Conservation (phyloP, 2,888 invertebrate genomes). For the Teleiodes luculella region DNA sequence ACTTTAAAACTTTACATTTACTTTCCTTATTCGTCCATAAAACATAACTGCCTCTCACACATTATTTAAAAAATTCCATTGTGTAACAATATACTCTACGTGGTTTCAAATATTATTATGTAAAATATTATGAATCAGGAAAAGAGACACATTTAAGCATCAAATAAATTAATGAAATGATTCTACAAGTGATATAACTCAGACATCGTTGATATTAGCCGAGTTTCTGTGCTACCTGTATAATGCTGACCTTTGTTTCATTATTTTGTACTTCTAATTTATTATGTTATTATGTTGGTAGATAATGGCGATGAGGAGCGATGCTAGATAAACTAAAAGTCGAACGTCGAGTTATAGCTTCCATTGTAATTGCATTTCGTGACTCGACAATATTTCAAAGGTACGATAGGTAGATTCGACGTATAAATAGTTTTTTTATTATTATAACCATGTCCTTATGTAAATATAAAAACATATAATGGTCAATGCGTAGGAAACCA, state of each 20-base stretch:
- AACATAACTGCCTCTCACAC: too few species aligned
- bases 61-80: too few species aligned
- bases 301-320: slow-evolving; percentile 34
- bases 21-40: background rate
- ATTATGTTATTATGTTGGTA: slow-evolving; percentile 15
- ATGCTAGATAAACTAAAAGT: slow-evolving; percentile 33
- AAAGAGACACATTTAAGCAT: too few species aligned
- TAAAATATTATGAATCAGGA: too few species aligned
- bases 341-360: background rate
- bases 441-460: too few species aligned
- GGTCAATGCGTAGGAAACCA: too few species aligned
- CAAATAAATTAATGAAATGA: too few species aligned
- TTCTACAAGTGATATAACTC: too few species aligned
- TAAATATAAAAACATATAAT: too few species aligned
- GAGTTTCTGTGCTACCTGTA: background rate
- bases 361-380: slow-evolving; percentile 46
- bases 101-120: too few species aligned
- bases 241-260: background rate
- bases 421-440: too few species aligned
- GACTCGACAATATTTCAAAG: slow-evolving; percentile 43
- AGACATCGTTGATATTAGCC: background rate
- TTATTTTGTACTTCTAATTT: background rate
- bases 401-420: background rate
- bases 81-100: too few species aligned
- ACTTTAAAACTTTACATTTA: background rate